phyloP scores from a whole-genome alignment of 2,888 invertebrate genomes.

The Lamproptera curius region DNA sequence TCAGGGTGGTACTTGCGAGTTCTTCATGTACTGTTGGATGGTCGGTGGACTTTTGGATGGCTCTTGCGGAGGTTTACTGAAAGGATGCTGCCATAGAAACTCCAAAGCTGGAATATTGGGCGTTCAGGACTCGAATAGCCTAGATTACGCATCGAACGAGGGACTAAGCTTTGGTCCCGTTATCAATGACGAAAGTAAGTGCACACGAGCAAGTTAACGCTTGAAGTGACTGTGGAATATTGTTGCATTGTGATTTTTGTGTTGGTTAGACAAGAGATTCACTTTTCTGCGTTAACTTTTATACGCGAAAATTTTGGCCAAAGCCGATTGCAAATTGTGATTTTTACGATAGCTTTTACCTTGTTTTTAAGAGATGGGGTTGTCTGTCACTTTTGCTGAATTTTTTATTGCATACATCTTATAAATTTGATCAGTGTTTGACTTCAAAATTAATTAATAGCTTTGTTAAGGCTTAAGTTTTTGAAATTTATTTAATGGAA shows the following conservation, averaged over 20 bases:
- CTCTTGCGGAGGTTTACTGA: conserved; percentile 88
- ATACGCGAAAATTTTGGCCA: too few relatives aligned
- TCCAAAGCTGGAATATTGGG: conserved; percentile 82
- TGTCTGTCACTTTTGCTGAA: too few relatives aligned
- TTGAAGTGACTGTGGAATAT: neutral
- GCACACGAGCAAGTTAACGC: conserved; percentile 22
- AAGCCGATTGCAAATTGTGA: too few relatives aligned
- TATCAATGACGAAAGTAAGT: conserved; percentile 89
- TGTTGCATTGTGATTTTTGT: too few relatives aligned
- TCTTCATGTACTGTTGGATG: conserved; percentile 95
- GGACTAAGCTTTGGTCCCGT: conserved; percentile 85
- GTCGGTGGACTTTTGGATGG: conserved; percentile 91
- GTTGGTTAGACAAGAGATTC: neutral
- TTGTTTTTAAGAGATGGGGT: too few relatives aligned
- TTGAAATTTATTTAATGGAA: too few relatives aligned
- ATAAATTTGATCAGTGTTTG: too few relatives aligned
- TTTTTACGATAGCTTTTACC: too few relatives aligned
- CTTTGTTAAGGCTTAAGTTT: too few relatives aligned
- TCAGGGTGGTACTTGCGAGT: conserved; percentile 90
- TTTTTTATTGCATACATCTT: too few relatives aligned
- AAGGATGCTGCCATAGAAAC: conserved; percentile 91
- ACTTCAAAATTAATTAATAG: too few relatives aligned
- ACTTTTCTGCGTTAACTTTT: too few relatives aligned
- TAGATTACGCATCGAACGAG: conserved; percentile 80
- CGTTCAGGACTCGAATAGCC: conserved; percentile 80